Evolutionary conservation across 2,888 invertebrate genomes (phyloP).

Genomic region (Oligia fasciuncula): DNA sequence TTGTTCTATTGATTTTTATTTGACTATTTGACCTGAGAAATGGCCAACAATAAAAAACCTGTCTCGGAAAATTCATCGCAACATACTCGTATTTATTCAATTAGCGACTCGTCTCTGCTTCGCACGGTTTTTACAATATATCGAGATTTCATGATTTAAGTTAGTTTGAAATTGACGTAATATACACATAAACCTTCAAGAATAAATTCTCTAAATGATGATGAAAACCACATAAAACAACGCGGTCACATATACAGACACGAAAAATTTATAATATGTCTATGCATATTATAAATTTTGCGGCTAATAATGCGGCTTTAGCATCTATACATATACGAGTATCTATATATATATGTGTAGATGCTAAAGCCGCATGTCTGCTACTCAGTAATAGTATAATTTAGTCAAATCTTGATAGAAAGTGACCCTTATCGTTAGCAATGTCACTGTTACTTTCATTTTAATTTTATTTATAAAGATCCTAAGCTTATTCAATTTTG

Average conservation of each 20-base stretch:
- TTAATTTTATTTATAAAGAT: conserved; percentile 10
- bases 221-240: not conserved
- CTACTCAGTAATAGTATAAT: not conserved
- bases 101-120: not conserved
- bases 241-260: not conserved
- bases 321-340: too few species aligned
- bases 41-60: not conserved
- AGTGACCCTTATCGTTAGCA: not conserved
- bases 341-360: not conserved
- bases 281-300: not conserved
- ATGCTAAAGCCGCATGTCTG: not conserved
- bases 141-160: not conserved
- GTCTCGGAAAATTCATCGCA: not conserved
- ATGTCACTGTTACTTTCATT: conserved; percentile 29
- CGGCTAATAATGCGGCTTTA: too few species aligned
- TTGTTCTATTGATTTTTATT: not conserved
- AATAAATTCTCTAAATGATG: not conserved
- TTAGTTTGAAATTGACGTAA: not conserved
- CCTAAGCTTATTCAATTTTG: not conserved
- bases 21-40: not conserved
- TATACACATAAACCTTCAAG: not conserved
- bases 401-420: conserved; percentile 3
- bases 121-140: not conserved
- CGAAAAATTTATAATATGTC: not conserved
- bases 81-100: not conserved